Percentiles rank a stretch among this genome's conserved stretches.
Evolutionary conservation across 1,140 invertebrate species (phyloP).

Genomic region (Melipona quadrifasciata): DNA sequence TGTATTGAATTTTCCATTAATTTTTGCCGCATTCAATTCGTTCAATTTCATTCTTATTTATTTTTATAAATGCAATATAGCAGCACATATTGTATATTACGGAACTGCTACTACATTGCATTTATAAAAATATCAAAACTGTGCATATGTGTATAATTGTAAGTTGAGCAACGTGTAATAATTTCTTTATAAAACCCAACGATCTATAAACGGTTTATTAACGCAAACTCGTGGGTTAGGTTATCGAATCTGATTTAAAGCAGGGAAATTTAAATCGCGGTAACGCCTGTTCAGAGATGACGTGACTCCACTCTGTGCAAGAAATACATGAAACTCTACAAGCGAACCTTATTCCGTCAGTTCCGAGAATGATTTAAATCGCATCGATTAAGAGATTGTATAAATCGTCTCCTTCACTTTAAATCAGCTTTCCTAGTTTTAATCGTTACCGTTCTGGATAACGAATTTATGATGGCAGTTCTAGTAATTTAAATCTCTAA

Average conservation of each 20-base stretch:
- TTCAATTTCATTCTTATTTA: not conserved
- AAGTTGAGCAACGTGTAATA: not conserved
- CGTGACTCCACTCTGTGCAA: slow-evolving; percentile 36
- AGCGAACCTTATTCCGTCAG: slow-evolving; percentile 49
- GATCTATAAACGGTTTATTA: not conserved
- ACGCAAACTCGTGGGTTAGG: not conserved
- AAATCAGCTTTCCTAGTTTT: slow-evolving; percentile 15
- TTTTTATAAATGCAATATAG: not conserved
- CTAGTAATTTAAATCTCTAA: not conserved
- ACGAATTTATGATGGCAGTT: not conserved
- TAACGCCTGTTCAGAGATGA: slow-evolving; percentile 15
- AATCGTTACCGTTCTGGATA: not conserved
- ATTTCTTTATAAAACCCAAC: not conserved
- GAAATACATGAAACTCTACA: slow-evolving; percentile 23
- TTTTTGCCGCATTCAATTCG: accelerated
- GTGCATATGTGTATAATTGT: no score
- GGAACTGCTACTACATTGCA: no score
- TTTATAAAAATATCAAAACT: no score
- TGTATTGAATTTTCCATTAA: not conserved
- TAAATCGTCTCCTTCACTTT: slow-evolving; percentile 37
- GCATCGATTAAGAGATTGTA: slow-evolving; percentile 56
- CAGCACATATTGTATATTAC: no score
- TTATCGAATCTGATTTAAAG: slow-evolving; percentile 40
- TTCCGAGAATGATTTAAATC: slow-evolving; percentile 52
- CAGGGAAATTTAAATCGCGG: slow-evolving; percentile 11